These are phyloP conservation scores for Herminia tarsipennalis DNA, from an alignment of 2,888 invertebrate species.

Conservation along the genomic window DNA sequence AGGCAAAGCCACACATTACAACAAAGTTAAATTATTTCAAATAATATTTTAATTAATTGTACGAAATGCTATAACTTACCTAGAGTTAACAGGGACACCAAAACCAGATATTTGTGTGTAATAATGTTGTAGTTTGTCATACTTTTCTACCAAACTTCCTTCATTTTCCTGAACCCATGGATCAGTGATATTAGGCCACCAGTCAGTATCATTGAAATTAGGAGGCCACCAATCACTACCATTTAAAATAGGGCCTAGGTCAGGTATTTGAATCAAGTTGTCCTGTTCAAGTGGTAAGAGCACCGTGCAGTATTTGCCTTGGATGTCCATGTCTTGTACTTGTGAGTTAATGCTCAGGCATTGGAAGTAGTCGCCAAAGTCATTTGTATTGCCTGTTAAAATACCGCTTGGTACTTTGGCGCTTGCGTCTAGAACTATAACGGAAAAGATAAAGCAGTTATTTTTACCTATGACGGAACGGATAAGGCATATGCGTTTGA, in stretches of 20 bases:
- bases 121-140: too few species aligned
- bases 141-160: too few species aligned
- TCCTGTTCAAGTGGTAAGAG: constrained; percentile 47
- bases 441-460: too few species aligned
- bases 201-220: constrained; percentile 16
- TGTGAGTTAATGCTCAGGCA: constrained; percentile 55
- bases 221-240: constrained; percentile 31
- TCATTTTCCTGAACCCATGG: too few species aligned
- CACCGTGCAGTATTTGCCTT: constrained; percentile 76
- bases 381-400: constrained; percentile 62
- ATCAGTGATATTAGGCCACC: constrained; percentile 9
- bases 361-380: constrained; percentile 69
- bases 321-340: constrained; percentile 51
- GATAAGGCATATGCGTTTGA: too few species aligned
- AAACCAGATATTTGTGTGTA: constrained; percentile 45
- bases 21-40: not conserved
- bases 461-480: too few species aligned
- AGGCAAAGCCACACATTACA: not conserved
- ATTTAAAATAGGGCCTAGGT: too few species aligned
- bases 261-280: too few species aligned
- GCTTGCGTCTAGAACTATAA: constrained; percentile 74
- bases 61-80: constrained; percentile 24
- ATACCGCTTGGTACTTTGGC: constrained; percentile 71
- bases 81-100: constrained; percentile 33
- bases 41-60: not conserved